A percentile compares a stretch with the other conserved stretches of the same genome.
Conservation (phyloP, 2,888 invertebrate species). For the Amphimallon solstitiale region DNA sequence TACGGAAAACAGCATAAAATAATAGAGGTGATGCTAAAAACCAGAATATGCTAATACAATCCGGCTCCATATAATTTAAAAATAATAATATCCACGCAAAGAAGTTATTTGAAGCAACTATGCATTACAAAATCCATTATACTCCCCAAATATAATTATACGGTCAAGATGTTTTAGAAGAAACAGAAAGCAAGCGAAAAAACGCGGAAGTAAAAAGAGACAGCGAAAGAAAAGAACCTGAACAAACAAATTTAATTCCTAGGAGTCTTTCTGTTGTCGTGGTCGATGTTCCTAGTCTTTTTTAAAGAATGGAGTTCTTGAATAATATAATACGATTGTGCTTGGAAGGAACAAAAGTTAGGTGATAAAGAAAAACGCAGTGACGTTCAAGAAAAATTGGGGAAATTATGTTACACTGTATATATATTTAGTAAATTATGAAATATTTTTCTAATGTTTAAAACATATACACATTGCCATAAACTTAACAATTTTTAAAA, state of each 20-base stretch:
- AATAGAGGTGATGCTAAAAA: conserved; percentile 3
- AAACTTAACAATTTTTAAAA: too few relatives aligned
- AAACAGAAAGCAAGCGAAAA: conserved; percentile 16
- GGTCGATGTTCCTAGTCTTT: conserved; percentile 7
- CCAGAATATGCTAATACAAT: conserved; percentile 19
- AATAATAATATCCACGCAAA: conserved; percentile 32
- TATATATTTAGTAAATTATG: too few relatives aligned
- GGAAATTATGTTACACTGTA: too few relatives aligned
- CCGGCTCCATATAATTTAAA: conserved; percentile 14
- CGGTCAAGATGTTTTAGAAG: conserved; percentile 28
- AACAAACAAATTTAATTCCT: conserved; percentile 32
- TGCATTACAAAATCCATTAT: conserved; percentile 33
- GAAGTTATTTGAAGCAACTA: conserved; percentile 29
- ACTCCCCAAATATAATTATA: conserved; percentile 32
- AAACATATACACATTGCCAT: too few relatives aligned
- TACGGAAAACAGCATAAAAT: neutral
- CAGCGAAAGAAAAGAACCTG: neutral
- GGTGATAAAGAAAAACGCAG: neutral
- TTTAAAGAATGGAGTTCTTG: conserved; percentile 16
- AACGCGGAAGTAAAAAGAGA: neutral
- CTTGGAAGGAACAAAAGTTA: conserved; percentile 3
- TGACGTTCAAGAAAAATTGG: neutral
- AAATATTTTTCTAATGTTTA: too few relatives aligned
- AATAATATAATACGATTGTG: conserved; percentile 18
- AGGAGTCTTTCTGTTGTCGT: conserved; percentile 12